Percentiles rank a stretch among this genome's conserved stretches.
Evolutionary conservation across 2,113 vertebrate species (phyloP).

Genomic region (Struthidea cinerea): DNA sequence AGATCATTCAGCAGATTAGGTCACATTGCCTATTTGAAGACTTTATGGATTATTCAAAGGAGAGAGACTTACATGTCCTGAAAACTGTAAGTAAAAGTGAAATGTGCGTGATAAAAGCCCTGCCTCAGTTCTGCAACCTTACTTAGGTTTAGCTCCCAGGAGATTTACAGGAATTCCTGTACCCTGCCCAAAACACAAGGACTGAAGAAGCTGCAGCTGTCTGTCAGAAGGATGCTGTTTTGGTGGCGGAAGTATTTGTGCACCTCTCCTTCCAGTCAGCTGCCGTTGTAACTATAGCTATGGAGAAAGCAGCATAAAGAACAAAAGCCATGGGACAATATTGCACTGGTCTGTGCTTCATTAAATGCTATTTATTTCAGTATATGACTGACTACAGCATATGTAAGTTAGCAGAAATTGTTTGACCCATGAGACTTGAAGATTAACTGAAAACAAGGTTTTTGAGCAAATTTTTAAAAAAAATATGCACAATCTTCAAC

Average conservation of each 20-base stretch:
- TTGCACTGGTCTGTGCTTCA: background rate
- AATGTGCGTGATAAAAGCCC: background rate
- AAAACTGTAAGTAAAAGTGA: background rate
- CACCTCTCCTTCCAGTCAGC: background rate
- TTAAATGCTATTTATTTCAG: background rate
- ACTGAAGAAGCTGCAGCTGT: background rate
- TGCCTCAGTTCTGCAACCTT: background rate
- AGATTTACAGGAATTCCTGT: background rate
- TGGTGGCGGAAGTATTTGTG: background rate
- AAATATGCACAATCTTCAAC: background rate
- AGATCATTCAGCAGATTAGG: conserved; percentile 38
- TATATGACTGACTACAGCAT: background rate
- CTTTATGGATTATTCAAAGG: conserved; percentile 49
- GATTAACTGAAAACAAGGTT: background rate
- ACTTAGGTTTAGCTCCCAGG: background rate
- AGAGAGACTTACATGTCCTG: background rate
- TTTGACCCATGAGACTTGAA: background rate
- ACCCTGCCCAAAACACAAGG: background rate
- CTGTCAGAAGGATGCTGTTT: background rate
- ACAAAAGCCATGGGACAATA: background rate
- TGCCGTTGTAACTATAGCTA: background rate
- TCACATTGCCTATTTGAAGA: conserved; percentile 30
- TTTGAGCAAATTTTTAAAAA: background rate
- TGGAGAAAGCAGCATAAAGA: background rate
- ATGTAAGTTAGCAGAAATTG: background rate